Conservation (phyloP, 2,797 vertebrate genomes). For the Podarcis siculus region DNA sequence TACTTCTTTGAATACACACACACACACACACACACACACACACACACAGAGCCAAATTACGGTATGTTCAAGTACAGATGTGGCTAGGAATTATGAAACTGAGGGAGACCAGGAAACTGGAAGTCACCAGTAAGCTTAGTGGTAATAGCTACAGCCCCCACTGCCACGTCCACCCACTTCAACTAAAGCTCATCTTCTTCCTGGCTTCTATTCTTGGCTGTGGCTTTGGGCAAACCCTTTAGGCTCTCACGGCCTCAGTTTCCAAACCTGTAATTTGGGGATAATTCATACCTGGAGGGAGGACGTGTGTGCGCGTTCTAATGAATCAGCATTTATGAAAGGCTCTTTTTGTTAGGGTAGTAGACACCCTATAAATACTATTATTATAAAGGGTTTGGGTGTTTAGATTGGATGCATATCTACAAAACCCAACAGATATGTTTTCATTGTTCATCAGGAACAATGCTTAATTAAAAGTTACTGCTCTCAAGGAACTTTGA, state of each 20-base stretch:
- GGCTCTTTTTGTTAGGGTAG: accelerated
- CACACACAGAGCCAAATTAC: too few species aligned
- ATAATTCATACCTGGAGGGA: slow-evolving; percentile 26
- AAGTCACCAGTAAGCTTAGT: slow-evolving; percentile 49
- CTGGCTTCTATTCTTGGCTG: slow-evolving; percentile 61
- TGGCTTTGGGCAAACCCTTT: slow-evolving; percentile 22
- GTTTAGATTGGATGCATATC: slow-evolving; percentile 22
- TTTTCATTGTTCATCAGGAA: slow-evolving; percentile 25
- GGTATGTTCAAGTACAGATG: too few species aligned
- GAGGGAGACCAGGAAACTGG: too few species aligned
- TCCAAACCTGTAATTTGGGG: slow-evolving; percentile 45
- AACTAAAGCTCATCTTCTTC: slow-evolving; percentile 61
- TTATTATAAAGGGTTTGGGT: neutral
- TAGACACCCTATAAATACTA: slow-evolving; percentile 33
- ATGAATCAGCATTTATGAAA: neutral
- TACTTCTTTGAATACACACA: too few species aligned
- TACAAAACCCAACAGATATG: slow-evolving; percentile 16
- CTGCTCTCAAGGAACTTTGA: slow-evolving; percentile 31
- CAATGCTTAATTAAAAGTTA: slow-evolving; percentile 37
- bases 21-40: too few species aligned
- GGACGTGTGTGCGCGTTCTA: neutral
- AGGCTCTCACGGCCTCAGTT: slow-evolving; percentile 39
- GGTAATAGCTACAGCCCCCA: slow-evolving; percentile 28
- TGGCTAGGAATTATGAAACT: too few species aligned
- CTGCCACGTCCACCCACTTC: slow-evolving; percentile 48